Base-by-base conservation (phyloP, 2,888 invertebrate species). In the Furcula furcula region DNA sequence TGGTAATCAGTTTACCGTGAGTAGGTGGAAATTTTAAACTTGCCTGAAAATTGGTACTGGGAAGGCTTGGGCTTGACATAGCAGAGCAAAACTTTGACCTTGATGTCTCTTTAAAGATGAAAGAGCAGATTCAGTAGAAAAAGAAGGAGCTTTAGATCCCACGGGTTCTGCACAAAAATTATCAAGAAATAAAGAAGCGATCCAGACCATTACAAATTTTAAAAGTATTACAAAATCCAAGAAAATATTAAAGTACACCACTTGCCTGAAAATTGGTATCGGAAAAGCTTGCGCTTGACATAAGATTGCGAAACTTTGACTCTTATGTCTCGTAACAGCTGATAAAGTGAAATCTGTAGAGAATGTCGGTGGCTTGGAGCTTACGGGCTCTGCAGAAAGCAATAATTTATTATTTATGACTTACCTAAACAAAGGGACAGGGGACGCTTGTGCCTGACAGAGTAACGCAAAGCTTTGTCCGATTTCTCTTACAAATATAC, bases 271-370 rank as follows among this genome's bases (percentile, higher is more conserved):
- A 67, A 88, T 80, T 46, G 93, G 93, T 67, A 92, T 87, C 48
- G 94, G 93, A 72, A 91, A 92, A 56, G 91, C 92, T 80, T 94
- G 94, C 29, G 93, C 93, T 75, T 92, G 92, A 73, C 94, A 94
- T 58, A 92, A 89, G 67, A 94, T 77, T 54, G 90, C 91, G 68
- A 92, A 91, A 68, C 84, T 89, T 68, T 90, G 89, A 50, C 85
- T 82, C 56, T 75, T 79, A 58, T 82, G 71, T 70, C 91, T 89
- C 53, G 90, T 90, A 64, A 91, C 91, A 59, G 91, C 91, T 44
- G 90, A 90, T 54, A 90, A 81, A 55, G 91, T 91, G 65, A 91
- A 87, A 65, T 91, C 91, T 49, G 85, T 89, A 25, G 91, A 89
- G 68, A 92, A 91, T 36, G 87, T 90, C 45, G 92, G 92, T 49